These are phyloP conservation scores for Antigone vipio DNA, from an alignment of 2,113 vertebrate species.

Conservation along the genomic window DNA sequence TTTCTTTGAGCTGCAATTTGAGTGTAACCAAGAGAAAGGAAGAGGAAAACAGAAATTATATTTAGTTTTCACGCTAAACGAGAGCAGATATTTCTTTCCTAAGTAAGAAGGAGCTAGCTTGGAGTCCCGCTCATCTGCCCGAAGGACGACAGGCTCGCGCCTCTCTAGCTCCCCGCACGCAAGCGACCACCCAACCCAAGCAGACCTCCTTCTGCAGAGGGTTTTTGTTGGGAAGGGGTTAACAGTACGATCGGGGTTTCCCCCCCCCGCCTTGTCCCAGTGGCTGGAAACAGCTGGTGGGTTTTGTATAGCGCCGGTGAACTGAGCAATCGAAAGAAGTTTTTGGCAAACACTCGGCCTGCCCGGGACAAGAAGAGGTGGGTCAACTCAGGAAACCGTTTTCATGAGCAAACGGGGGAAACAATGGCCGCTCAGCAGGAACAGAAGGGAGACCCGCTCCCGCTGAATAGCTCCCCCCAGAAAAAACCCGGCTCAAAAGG, in stretches of 20 bases:
- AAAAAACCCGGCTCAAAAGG: conserved; percentile 68
- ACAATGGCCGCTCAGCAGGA: conserved; percentile 81
- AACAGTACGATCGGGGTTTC: background rate
- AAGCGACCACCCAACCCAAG: background rate
- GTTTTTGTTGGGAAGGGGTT: conserved; percentile 47
- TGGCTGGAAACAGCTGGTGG: conserved; percentile 80
- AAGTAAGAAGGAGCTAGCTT: background rate
- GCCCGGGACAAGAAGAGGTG: conserved; percentile 69
- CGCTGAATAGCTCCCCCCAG: conserved; percentile 69
- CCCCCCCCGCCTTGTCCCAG: background rate
- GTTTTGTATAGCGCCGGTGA: conserved; percentile 73
- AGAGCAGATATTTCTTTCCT: background rate
- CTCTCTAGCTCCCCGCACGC: background rate
- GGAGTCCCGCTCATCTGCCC: fast-evolving
- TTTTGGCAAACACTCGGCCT: conserved; percentile 77
- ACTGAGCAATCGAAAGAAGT: conserved; percentile 50
- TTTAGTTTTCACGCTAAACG: background rate
- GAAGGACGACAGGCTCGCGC: fast-evolving
- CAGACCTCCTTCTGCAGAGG: background rate
- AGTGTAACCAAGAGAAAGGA: background rate
- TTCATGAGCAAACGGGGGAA: conserved; percentile 78
- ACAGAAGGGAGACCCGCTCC: conserved; percentile 74
- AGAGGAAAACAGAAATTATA: background rate
- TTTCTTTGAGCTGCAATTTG: background rate
- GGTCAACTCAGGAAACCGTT: conserved; percentile 81